Base-by-base conservation (phyloP, 1,140 invertebrate species). In the Babylonia areolata region DNA sequence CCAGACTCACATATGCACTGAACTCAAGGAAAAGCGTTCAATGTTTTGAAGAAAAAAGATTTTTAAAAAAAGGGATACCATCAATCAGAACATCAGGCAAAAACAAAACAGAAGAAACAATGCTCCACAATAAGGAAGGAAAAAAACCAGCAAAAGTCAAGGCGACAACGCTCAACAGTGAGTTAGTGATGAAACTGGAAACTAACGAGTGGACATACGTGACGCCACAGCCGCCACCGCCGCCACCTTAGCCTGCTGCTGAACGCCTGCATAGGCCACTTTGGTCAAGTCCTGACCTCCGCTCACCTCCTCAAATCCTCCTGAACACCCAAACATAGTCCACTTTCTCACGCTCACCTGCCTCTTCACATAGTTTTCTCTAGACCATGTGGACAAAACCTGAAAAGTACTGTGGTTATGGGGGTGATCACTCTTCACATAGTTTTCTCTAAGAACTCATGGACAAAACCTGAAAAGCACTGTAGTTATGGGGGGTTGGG, bases 241-340 rank as follows among this genome's bases (percentile, higher is more conserved):
- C 83, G 93, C 95, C 94, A 80, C 86, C 78, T 95, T 96, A 90
- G 91, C 95, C 87, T 92, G 92, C 6, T 89, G 83, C 93, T 95
- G 96, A 89, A 90, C 93, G 80, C 94, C 95, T 85, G 95, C 95
- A 87, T 93, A 93, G 73, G 90, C 88, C 85, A 95, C 94, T 91
- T 96, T 96, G 87, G 93, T 92, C 90, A 96, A 96, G 88, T 96
- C 96, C 94, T 92, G 92, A 46, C 95, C 91, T 94, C 95, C 95
- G 39, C 94, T 94, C 80, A 96, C 90, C 81, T 95, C 94, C 90
- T 97, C 97, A 93, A 97, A 97, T 87, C 95, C 96, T 87, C 95
- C 95, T 54, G 78, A 79, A 82, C 81, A 87, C 31, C 35, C 77
- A 81, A 58, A 81, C 79, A 71, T 9, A 9, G 17, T 51, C 46